Evolutionary conservation across 2,113 vertebrate genomes (phyloP).

Genomic region (Setophaga coronata): DNA sequence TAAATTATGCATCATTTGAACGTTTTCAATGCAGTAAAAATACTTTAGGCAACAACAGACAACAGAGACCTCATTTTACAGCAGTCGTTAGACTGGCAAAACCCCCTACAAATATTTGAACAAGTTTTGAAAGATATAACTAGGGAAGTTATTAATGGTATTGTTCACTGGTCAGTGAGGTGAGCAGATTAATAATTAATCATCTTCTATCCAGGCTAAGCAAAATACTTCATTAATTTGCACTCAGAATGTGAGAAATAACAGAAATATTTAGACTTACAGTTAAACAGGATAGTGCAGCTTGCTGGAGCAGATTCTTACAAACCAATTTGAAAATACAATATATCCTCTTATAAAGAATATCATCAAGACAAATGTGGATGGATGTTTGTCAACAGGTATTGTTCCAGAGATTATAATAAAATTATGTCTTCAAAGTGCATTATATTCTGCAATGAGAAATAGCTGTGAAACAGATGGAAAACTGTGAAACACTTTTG

Average conservation of each 20-base stretch:
- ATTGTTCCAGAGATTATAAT: neutral
- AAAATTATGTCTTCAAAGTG: neutral
- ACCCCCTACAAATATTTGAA: neutral
- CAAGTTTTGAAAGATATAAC: neutral
- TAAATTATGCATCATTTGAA: neutral
- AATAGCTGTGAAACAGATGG: neutral
- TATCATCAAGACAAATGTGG: neutral
- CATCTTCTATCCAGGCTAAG: neutral
- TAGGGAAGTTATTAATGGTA: neutral
- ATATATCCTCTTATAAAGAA: neutral
- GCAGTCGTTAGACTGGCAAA: neutral
- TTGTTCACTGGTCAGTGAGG: neutral
- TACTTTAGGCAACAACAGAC: neutral
- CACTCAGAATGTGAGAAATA: neutral
- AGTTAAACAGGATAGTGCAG: neutral
- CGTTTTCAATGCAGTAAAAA: neutral
- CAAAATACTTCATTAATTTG: neutral
- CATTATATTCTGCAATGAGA: neutral
- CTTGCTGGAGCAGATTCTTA: fast-evolving
- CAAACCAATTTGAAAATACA: neutral
- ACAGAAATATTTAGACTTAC: neutral
- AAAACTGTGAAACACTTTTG: neutral
- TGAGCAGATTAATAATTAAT: neutral
- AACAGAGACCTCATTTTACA: neutral
- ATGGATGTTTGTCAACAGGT: neutral